A percentile compares a stretch with the other conserved stretches of the same genome.
Evolutionary conservation across 2,888 invertebrate species (phyloP).

Genomic region (Trichogramma evanescens): DNA sequence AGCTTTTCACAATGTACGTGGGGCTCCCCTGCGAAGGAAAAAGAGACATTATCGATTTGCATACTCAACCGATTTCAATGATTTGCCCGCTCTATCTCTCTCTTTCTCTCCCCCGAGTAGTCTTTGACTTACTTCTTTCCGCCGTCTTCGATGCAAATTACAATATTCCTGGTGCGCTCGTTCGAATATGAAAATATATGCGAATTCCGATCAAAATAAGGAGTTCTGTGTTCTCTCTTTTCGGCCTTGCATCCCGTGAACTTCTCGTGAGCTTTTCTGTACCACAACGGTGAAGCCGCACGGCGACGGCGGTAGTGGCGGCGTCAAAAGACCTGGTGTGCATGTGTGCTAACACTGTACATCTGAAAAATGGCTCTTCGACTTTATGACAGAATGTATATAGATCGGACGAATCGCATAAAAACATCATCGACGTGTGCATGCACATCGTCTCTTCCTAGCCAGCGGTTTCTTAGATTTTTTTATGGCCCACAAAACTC

Average conservation of each 20-base stretch:
- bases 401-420: slow-evolving; percentile 8
- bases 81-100: slow-evolving; percentile 21
- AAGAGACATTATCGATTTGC: slow-evolving; percentile 31
- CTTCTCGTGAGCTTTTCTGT: too few relatives aligned
- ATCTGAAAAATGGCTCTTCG: slow-evolving; percentile 13
- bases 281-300: too few relatives aligned
- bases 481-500: slow-evolving; percentile 11
- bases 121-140: slow-evolving; percentile 39
- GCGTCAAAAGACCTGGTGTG: slow-evolving; percentile 4
- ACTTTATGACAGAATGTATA: slow-evolving; percentile 11
- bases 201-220: slow-evolving; percentile 40
- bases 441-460: too few relatives aligned
- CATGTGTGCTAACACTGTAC: slow-evolving; percentile 12
- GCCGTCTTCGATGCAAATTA: slow-evolving; percentile 45
- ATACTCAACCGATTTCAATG: slow-evolving; percentile 40
- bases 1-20: too few relatives aligned
- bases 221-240: slow-evolving; percentile 18
- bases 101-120: slow-evolving; percentile 13
- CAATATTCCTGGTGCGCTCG: slow-evolving; percentile 44
- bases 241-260: not conserved
- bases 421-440: slow-evolving; percentile 5
- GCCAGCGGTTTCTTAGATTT: not conserved
- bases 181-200: slow-evolving; percentile 44
- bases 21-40: too few relatives aligned
- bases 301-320: not conserved